phyloP scores from a whole-genome alignment of 2,888 invertebrate genomes.

The Pheosia gnoma region DNA sequence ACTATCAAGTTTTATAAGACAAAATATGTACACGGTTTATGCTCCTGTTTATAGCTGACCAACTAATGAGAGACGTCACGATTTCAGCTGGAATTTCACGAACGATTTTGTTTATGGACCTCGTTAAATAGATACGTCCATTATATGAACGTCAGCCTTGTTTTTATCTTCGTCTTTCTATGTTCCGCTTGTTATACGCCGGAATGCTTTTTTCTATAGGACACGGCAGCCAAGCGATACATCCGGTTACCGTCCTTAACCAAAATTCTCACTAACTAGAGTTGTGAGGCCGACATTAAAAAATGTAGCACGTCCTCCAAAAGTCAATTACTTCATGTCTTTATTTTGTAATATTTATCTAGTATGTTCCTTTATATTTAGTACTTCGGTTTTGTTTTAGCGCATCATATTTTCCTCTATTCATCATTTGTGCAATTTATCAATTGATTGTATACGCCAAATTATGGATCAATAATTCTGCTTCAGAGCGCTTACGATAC shows the following conservation, averaged over 20 bases:
- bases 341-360: neutral
- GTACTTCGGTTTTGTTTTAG: too few species aligned
- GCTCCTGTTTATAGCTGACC: too few species aligned
- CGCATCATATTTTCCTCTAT: too few species aligned
- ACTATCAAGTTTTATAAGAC: too few species aligned
- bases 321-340: neutral
- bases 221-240: slow-evolving; percentile 6
- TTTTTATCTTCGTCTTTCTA: slow-evolving; percentile 1
- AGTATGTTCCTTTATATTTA: neutral
- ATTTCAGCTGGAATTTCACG: neutral
- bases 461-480: too few species aligned
- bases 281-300: neutral
- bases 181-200: slow-evolving; percentile 6
- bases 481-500: neutral
- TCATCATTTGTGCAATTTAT: too few species aligned
- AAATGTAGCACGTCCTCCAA: neutral
- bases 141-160: neutral
- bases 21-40: too few species aligned
- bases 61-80: neutral
- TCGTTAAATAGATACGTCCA: neutral
- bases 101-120: neutral
- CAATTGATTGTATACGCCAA: too few species aligned
- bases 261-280: slow-evolving; percentile 4
- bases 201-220: slow-evolving; percentile 7
- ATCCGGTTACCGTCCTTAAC: slow-evolving; percentile 3